Base-by-base conservation (phyloP, 2,888 invertebrate species). In the Pristionchus mayeri region DNA sequence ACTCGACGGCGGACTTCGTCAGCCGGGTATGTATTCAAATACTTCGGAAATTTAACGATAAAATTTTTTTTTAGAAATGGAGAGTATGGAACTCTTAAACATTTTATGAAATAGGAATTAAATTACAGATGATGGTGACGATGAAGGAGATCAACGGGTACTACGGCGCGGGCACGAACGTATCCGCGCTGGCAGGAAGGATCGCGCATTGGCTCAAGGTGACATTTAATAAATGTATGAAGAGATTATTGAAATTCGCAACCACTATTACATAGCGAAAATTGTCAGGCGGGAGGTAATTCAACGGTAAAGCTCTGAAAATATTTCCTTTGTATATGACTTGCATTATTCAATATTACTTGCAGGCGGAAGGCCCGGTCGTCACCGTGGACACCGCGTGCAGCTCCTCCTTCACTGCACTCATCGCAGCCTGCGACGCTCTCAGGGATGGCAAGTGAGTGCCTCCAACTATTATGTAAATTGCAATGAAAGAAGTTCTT, bases 351-450 rank as follows among this genome's bases (percentile, higher is more conserved):
- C 40, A 7, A 50, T 24, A 24, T 30, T 57, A 21, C n/a, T 67
- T 44, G 21, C 71, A 71, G 54, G 75, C 50, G n/a, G 76, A 57
- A 95, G 95, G 98, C 0, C 98, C 98, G 9, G 97, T 97, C 93
- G 97, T 96, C 93, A 96, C 97, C 37, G 94, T 98, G 75, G 98
- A 99, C 94, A 98, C 98, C 0, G 98, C 98, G 13, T 99, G 98
- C 93, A 98, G 98, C 0, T 98, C 98, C 91, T 96, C 97, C 88
- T 94, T 98, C 93, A 95, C 96, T 93, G 92, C 92, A 54, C 86
- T 92, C 34, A 84, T 86, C 16, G 63, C 86, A 4, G 92, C 92
- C 34, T 86, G 87, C 44, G 89, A 90, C 18, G 96, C 96, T 52
- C 96, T 98, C 90, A 60, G 63, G 9, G 48, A 82, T 97, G 18